A percentile compares a stretch with the other conserved stretches of the same genome.
These are phyloP conservation scores for Apaloderma vittatum DNA, from an alignment of 2,113 vertebrate genomes.

Conservation along the genomic window DNA sequence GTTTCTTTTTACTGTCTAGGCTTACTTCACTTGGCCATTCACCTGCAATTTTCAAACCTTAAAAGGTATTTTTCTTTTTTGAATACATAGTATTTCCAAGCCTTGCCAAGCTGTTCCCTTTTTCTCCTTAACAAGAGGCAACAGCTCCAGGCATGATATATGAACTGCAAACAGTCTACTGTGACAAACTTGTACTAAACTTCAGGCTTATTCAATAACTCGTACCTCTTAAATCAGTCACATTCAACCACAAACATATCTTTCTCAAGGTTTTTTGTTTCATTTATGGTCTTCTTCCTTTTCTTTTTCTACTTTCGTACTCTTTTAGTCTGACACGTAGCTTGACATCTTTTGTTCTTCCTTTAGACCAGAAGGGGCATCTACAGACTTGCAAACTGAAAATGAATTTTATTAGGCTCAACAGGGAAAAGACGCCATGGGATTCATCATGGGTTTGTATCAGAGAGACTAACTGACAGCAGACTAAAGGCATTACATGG, in stretches of 20 bases:
- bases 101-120: neutral
- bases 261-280: neutral
- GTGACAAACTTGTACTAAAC: accelerated
- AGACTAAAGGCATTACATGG: neutral
- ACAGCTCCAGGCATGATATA: neutral
- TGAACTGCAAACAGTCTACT: neutral
- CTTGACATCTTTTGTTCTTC: neutral
- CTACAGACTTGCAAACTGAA: neutral
- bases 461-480: slow-evolving; percentile 17
- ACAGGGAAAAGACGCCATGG: neutral
- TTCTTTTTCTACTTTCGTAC: neutral
- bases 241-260: neutral
- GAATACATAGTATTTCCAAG: neutral
- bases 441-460: neutral
- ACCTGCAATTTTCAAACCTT: neutral
- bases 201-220: neutral
- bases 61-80: neutral
- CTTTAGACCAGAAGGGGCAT: neutral
- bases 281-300: neutral
- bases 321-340: neutral
- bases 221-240: neutral
- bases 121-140: neutral
- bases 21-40: neutral
- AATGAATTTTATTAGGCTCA: neutral
- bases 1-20: neutral